These are phyloP conservation scores for Bucco capensis DNA, from an alignment of 2,113 vertebrate genomes.

Conservation along the genomic window DNA sequence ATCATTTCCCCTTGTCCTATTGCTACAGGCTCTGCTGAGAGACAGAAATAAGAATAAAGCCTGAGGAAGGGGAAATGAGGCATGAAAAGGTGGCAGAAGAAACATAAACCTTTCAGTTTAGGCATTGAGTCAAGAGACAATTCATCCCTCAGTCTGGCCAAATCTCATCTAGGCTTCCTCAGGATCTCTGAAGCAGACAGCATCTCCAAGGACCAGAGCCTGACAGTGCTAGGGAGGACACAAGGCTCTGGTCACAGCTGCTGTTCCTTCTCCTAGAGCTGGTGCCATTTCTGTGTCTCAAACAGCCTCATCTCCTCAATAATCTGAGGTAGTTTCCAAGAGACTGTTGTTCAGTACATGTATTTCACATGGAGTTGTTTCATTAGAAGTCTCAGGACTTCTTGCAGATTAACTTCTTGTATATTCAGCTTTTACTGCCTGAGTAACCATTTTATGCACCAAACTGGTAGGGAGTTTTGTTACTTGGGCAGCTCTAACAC, in stretches of 20 bases:
- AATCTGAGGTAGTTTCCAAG: background rate
- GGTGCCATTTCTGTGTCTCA: background rate
- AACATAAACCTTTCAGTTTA: background rate
- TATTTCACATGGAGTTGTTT: background rate
- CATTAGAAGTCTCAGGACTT: background rate
- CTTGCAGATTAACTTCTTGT: background rate
- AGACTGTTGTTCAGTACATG: rapidly evolving
- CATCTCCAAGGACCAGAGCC: background rate
- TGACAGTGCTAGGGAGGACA: rapidly evolving
- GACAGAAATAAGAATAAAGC: background rate
- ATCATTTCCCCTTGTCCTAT: no score
- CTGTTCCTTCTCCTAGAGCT: background rate
- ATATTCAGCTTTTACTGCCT: background rate
- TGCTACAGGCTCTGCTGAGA: background rate
- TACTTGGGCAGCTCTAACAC: background rate
- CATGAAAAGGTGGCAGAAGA: background rate
- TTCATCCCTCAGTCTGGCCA: rapidly evolving
- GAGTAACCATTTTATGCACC: background rate
- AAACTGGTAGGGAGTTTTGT: background rate
- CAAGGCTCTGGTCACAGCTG: rapidly evolving
- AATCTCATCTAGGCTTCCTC: background rate
- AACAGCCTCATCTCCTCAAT: rapidly evolving
- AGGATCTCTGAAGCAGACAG: background rate
- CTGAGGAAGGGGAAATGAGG: background rate
- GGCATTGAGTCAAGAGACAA: background rate